Evolutionary conservation across 2,888 invertebrate genomes (phyloP).

Genomic region (Xestia xanthographa): DNA sequence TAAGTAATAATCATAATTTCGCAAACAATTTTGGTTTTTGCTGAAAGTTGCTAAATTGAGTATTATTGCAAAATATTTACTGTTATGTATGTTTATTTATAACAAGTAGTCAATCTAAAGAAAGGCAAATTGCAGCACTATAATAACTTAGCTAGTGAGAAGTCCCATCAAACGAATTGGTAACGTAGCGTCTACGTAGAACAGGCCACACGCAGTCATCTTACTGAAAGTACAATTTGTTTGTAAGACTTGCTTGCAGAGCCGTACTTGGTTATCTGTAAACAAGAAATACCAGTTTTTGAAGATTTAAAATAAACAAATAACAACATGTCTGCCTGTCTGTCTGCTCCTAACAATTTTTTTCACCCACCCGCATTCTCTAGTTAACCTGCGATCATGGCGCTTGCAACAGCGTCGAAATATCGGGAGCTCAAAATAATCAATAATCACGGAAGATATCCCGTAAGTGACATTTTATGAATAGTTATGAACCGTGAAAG

Average conservation of each 20-base stretch:
- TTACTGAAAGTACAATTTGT: conserved; percentile 7
- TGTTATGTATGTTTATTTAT: not conserved
- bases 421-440: too few relatives aligned
- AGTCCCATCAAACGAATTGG: conserved; percentile 7
- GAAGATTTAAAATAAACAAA: not conserved
- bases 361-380: too few relatives aligned
- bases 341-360: too few relatives aligned
- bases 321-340: too few relatives aligned
- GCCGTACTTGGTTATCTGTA: conserved; percentile 6
- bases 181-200: not conserved
- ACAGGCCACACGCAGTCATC: conserved; percentile 18
- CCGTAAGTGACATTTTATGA: too few relatives aligned
- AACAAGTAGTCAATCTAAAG: not conserved
- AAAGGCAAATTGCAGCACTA: conserved; percentile 5
- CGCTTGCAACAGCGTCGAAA: too few relatives aligned
- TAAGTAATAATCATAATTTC: too few relatives aligned
- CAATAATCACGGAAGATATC: too few relatives aligned
- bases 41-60: not conserved
- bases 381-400: too few relatives aligned
- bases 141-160: conserved; percentile 9
- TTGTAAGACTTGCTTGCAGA: conserved; percentile 10
- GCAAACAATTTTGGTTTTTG: not conserved
- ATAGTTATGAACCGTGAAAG: too few relatives aligned
- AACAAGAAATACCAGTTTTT: not conserved
- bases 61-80: not conserved